Base-by-base conservation (phyloP, 92 coral and sea anemone species). In the Nematostella vectensis region DNA sequence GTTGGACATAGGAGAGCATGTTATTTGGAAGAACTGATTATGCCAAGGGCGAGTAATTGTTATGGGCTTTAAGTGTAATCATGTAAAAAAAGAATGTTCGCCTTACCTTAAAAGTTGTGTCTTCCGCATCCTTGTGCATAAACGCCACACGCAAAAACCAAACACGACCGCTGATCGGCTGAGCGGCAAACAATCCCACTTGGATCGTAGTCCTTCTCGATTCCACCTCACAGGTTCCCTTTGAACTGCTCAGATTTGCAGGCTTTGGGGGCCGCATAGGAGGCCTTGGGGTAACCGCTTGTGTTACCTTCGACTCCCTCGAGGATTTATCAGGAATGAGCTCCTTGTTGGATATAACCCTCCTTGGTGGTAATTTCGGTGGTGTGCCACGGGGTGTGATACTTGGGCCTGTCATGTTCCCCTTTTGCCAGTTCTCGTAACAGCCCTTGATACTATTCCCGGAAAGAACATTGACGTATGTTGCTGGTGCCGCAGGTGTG, bases 131-230 rank as follows among this genome's bases (percentile, higher is more conserved):
- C 52, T 85, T 80, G 22, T 61, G 65, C 76, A 85, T 65, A 15
- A 85, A 82, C 16, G 79, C 87, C 37, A 85, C 74, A 31, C 86
- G 79, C 50, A 85, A 54, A 57, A 80, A 82, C 87, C 87, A 85
- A 15, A 66, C 74, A 17, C 74, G 77, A 4, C 94, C 80, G 30
- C 52, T 55, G 16, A 67, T 42, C 8, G 87, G 80, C 31, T 50
- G 57, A 4, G 88, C 75, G 1, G 88, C 82, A 54, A 75, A 85
- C 39, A 85, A 65, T 25, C 81, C 87, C 18, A 70, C 75, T n/a
- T 66, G 80, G 21, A 85, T 58, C n/a, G n/a, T n/a, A n/a, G n/a
- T n/a, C n/a, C n/a, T n/a, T 57, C 37, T 38, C 6, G 50, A 65
- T 21, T 3, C 17, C 13, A 11, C 52, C 2, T 42, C 17, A 12